Conservation (phyloP, 2,888 invertebrate species). For the Lottia scabra region DNA sequence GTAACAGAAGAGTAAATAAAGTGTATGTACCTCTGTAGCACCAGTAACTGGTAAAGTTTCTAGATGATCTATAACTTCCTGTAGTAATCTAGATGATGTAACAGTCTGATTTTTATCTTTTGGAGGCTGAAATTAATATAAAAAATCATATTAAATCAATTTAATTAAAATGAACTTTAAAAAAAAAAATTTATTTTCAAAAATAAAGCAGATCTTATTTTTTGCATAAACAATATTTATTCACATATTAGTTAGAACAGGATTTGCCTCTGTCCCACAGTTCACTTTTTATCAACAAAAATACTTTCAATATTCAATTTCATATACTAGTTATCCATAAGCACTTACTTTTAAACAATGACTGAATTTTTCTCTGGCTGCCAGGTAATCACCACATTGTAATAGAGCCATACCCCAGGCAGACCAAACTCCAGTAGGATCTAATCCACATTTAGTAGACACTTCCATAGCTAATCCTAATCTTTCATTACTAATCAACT, state of each 20-base stretch:
- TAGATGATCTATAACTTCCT: conserved; percentile 57
- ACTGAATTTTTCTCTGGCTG: conserved; percentile 82
- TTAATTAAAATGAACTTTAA: too few relatives aligned
- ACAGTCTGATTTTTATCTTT: conserved; percentile 54
- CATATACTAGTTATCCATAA: too few relatives aligned
- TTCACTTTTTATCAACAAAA: too few relatives aligned
- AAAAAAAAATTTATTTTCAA: too few relatives aligned
- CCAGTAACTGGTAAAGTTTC: conserved; percentile 57
- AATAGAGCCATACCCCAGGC: conserved; percentile 84
- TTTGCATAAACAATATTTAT: too few relatives aligned
- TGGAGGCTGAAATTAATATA: conserved; percentile 42
- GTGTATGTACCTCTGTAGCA: conserved; percentile 44
- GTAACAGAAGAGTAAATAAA: too few relatives aligned
- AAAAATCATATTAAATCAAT: too few relatives aligned
- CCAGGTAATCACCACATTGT: conserved; percentile 76
- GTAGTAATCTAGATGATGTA: conserved; percentile 45
- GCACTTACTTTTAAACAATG: conserved; percentile 71
- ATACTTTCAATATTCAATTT: too few relatives aligned
- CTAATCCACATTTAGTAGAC: conserved; percentile 87
- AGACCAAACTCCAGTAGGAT: conserved; percentile 81
- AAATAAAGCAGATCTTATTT: too few relatives aligned
- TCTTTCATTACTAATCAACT: conserved; percentile 84
- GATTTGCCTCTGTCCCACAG: too few relatives aligned
- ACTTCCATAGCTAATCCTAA: conserved; percentile 82
- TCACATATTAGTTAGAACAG: too few relatives aligned